Evolutionary conservation across 2,888 invertebrate species (phyloP), one percentile per base, ranked within the genome.

Genomic region (Oligia fasciuncula): DNA sequence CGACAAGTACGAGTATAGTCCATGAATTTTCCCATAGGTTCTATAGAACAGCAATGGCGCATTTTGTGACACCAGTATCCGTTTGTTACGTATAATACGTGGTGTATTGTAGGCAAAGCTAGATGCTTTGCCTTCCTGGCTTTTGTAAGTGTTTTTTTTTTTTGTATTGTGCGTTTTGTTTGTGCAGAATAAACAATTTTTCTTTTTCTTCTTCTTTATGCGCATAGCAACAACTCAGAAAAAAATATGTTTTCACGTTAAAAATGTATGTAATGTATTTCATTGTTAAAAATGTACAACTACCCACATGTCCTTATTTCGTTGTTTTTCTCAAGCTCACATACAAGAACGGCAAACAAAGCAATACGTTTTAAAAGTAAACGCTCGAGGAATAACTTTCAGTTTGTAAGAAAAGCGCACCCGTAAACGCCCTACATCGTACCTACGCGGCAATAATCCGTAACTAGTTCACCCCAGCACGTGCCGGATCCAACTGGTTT

Each of bases 391-490:
- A 62, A 72, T 43, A 72, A 83, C 69, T 74, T 73, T 51, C 43
- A 70, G 69, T 73, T 72, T 72, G 74, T 60, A 60, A 86, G 86
- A 75, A 83, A 83, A 86, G 62, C 19, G 72, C 72, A 73, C 6
- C 40, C 78, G 69, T 57, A 51, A 67, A 66, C 43, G 79, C 69
- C 74, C 62, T 83, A 75, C 84, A 79, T 86, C 29, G 73, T 49
- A 60, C 40, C 40, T 40, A 40, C 79, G 75, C 84, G 66, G 75
- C 35, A 79, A 86, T 83, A 84, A 84, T 86, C 86, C 84, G 70
- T 88, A 88, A 88, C 88, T 88, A 88, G 88, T 87, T 85, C 82
- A 86, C 66, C 73, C 78, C 69, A 77, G 79, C 82, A 84, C 88
- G 87, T 83, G 81, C 85, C 77, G 79, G 69, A 75, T 77, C 65